These are phyloP conservation scores for Paradoxurus hermaphroditus DNA, from an alignment of 2,113 vertebrate genomes.

Conservation along the genomic window DNA sequence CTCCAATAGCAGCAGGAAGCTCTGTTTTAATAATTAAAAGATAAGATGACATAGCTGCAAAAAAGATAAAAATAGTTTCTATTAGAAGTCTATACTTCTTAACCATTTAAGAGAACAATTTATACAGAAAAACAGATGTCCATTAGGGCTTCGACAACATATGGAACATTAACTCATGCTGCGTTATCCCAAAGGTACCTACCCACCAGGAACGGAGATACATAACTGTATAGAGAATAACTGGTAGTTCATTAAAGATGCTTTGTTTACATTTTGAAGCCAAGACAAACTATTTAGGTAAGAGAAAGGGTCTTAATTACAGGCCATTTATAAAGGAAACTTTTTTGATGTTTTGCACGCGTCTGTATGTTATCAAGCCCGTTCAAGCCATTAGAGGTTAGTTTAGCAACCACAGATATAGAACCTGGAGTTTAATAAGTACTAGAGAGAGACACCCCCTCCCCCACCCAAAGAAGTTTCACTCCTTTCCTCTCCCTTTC, in stretches of 20 bases:
- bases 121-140: neutral
- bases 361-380: neutral
- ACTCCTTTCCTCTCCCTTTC: neutral
- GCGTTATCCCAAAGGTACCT: neutral
- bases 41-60: conserved; percentile 96
- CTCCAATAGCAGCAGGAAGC: conserved; percentile 90
- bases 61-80: conserved; percentile 74
- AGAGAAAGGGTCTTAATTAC: neutral
- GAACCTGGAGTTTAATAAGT: neutral
- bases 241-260: neutral
- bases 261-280: conserved; percentile 30
- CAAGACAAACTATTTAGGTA: conserved; percentile 26
- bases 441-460: neutral
- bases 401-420: neutral
- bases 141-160: neutral
- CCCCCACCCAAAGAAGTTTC: neutral
- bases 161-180: neutral
- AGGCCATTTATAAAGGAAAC: conserved; percentile 18
- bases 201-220: neutral
- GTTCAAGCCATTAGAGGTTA: neutral
- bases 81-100: conserved; percentile 47
- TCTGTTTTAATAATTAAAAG: conserved; percentile 96
- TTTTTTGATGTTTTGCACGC: conserved; percentile 9
- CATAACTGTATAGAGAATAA: neutral
- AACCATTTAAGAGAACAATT: conserved; percentile 48